Base-by-base conservation (phyloP, 2,113 vertebrate genomes). In the Oncorhynchus keta region DNA sequence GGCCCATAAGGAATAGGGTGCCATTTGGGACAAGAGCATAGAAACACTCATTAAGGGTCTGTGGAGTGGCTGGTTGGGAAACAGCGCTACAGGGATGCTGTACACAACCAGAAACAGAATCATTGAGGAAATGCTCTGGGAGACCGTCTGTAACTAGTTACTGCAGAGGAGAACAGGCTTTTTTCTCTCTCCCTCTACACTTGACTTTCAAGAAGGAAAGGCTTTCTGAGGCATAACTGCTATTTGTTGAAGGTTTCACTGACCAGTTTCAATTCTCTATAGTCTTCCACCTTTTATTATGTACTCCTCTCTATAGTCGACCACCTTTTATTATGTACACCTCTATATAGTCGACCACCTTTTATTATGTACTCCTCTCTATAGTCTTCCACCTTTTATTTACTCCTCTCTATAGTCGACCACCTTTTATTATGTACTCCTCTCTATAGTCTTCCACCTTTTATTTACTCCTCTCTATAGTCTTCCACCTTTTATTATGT, bases 221-320 rank as follows among this genome's bases (percentile, higher is more conserved):
- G 79, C 79, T 76, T 86, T 84, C 90, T 85, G 86, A 76, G 80
- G 87, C 84, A 86, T 95, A 95, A 95, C 94, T 94, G 91, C 93
- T 94, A 90, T 92, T 93, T 95, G 96, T 95, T 93, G 93, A 95
- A 90, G 82, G 86, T 85, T 92, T 91, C 87, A 89, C 83, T 93
- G 91, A 93, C 92, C 89, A 91, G 91, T 89, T 92, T 93, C 88
- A 91, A 92, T 91, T 39, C 35, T 39, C 35, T 39, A 39, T 39
- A 9, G 35, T 92, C 79, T 90, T 89, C 85, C 91, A 91, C 92
- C 89, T 92, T 94, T 94, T 93, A 94, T 93, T 94, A n/a, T n/a
- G n/a, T 95, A 94, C 92, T 35, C 32, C 6, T 35, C 32, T 35
- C 1, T 35, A 35, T 35, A 35, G 32, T 35, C 32, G 6, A 35